A percentile compares a stretch with the other conserved stretches of the same genome.
phyloP scores from a whole-genome alignment of 1,140 invertebrate species.

The Rhagoletis pomonella region DNA sequence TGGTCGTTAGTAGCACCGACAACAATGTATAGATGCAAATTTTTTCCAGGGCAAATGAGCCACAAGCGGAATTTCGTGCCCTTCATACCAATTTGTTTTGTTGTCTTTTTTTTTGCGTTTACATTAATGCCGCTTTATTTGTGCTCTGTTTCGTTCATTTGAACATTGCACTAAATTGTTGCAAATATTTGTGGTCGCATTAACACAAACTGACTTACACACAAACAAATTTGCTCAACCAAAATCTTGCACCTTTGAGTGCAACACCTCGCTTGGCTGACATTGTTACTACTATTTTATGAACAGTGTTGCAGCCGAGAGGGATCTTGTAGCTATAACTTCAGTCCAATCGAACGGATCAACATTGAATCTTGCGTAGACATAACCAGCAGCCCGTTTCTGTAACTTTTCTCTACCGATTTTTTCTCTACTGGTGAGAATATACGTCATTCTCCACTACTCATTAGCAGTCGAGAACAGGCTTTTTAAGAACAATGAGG shows the following conservation, averaged over 20 bases:
- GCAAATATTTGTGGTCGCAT: conserved; percentile 48
- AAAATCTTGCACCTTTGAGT: background rate
- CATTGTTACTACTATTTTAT: background rate
- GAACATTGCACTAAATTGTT: conserved; percentile 11
- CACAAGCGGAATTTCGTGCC: conserved; percentile 34
- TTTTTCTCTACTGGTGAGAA: no score
- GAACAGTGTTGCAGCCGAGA: background rate
- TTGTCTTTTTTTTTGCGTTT: background rate
- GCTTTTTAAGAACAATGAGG: no score
- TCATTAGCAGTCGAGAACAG: no score
- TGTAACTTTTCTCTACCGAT: no score
- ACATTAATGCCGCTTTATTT: no score
- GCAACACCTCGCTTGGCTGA: background rate
- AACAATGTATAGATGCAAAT: conserved; percentile 22
- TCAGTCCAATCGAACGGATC: no score
- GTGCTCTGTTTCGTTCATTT: background rate
- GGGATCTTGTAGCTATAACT: background rate
- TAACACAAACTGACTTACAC: background rate
- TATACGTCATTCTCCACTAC: no score
- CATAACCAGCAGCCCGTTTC: no score
- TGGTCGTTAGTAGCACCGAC: background rate
- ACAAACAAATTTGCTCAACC: background rate
- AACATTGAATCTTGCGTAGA: no score
- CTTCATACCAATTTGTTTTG: background rate
- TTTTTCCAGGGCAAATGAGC: conserved; percentile 45